A percentile compares a stretch with the other conserved stretches of the same genome.
Evolutionary conservation across 2,797 vertebrate genomes (phyloP).

Genomic region (Bovichtus diacanthus): DNA sequence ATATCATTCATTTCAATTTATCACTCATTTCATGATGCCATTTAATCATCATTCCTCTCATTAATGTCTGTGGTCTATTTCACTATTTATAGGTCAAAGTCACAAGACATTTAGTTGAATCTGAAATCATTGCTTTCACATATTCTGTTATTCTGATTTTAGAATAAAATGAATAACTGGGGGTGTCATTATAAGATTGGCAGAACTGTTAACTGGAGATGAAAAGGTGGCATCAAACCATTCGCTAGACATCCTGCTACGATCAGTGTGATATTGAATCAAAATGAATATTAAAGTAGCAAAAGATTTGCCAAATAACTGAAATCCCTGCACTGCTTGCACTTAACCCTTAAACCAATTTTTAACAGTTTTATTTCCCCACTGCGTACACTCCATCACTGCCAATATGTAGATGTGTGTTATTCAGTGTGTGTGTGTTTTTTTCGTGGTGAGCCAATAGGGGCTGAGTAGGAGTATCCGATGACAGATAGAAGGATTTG

Average conservation of each 20-base stretch:
- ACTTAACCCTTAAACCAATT: constrained; percentile 28
- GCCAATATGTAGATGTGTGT: not conserved
- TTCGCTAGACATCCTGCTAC: constrained; percentile 26
- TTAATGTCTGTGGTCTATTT: constrained; percentile 9
- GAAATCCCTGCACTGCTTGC: constrained; percentile 25
- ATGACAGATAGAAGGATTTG: constrained; percentile 67
- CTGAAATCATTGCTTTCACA: constrained; percentile 9
- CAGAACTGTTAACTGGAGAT: constrained; percentile 28
- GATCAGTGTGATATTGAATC: constrained; percentile 45
- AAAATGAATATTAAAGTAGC: constrained; percentile 47
- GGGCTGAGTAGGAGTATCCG: constrained; percentile 51
- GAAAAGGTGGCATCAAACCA: constrained; percentile 37
- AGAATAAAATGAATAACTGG: constrained; percentile 20
- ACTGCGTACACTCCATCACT: not conserved
- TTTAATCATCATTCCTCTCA: constrained; percentile 18
- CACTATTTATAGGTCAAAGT: not conserved
- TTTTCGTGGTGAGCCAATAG: constrained; percentile 19
- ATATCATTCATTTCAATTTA: constrained; percentile 37
- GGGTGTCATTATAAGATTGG: constrained; percentile 26
- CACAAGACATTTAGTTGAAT: not conserved
- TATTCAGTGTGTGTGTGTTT: constrained; percentile 10
- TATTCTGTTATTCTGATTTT: not conserved
- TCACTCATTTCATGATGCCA: not conserved
- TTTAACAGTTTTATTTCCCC: constrained; percentile 36
- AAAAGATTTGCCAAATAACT: constrained; percentile 20